Evolutionary conservation across 2,113 vertebrate species (phyloP).

Genomic region (Isichthys henryi): DNA sequence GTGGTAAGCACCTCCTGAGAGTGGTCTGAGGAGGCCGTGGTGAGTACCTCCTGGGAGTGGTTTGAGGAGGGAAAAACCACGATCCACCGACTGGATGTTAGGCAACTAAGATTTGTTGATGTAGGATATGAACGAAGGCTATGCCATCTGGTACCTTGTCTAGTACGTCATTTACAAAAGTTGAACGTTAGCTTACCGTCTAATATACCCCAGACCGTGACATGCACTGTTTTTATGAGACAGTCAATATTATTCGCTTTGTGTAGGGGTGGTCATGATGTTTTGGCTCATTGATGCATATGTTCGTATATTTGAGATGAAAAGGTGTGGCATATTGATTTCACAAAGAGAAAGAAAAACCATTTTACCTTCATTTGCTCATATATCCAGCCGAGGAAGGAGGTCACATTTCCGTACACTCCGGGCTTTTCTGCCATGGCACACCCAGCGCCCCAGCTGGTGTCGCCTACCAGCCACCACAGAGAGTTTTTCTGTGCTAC

Average conservation of each 20-base stretch:
- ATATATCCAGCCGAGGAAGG: slow-evolving; percentile 75
- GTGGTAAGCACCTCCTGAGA: no score
- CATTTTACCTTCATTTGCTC: slow-evolving; percentile 71
- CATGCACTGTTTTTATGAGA: neutral
- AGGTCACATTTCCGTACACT: slow-evolving; percentile 69
- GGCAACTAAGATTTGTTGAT: neutral
- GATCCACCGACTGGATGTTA: neutral
- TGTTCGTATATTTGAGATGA: neutral
- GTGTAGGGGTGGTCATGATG: neutral
- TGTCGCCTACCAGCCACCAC: slow-evolving; percentile 80
- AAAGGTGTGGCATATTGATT: neutral
- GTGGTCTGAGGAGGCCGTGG: no score
- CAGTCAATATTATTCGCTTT: neutral
- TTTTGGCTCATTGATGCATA: neutral
- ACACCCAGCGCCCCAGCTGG: slow-evolving; percentile 69
- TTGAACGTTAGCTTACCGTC: neutral
- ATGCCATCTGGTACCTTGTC: neutral
- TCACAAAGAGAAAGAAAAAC: no score
- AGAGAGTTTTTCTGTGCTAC: slow-evolving; percentile 52
- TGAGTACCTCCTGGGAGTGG: no score
- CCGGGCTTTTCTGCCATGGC: slow-evolving; percentile 58
- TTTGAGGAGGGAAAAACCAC: neutral
- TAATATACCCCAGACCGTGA: neutral
- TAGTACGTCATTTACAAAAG: neutral
- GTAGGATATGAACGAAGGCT: neutral